phyloP scores from a whole-genome alignment of 2,888 invertebrate species.

The Orgyia antiqua region DNA sequence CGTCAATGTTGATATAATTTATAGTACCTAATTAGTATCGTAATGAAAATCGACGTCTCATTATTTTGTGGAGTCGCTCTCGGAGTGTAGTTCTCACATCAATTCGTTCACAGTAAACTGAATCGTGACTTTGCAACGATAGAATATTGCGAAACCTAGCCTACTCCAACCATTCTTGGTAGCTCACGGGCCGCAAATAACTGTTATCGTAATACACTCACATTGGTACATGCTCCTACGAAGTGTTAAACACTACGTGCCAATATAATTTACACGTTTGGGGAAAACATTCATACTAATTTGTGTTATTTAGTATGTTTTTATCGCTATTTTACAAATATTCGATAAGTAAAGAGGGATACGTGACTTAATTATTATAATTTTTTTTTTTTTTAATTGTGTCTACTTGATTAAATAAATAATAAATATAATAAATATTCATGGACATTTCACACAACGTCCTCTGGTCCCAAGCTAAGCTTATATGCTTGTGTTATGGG shows the following conservation, averaged over 20 bases:
- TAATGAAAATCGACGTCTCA: too few relatives aligned
- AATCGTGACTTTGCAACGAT: slow-evolving; percentile 52
- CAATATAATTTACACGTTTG: slow-evolving; percentile 16
- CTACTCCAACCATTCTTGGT: slow-evolving; percentile 53
- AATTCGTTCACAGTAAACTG: slow-evolving; percentile 23
- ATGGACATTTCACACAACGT: too few relatives aligned
- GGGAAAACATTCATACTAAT: slow-evolving; percentile 14
- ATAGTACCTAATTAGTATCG: too few relatives aligned
- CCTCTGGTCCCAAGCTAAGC: too few relatives aligned
- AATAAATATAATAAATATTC: too few relatives aligned
- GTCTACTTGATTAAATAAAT: too few relatives aligned
- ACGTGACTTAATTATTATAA: too few relatives aligned
- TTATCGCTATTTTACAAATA: slow-evolving; percentile 12
- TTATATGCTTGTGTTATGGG: too few relatives aligned
- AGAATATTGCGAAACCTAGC: slow-evolving; percentile 52
- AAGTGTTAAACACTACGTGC: slow-evolving; percentile 35
- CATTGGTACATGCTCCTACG: slow-evolving; percentile 33
- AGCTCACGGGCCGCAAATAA: slow-evolving; percentile 59
- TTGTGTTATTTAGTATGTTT: slow-evolving; percentile 17
- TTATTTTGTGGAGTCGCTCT: slow-evolving; percentile 15
- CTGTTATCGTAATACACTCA: slow-evolving; percentile 54
- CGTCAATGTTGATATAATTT: too few relatives aligned
- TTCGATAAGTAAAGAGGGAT: too few relatives aligned
- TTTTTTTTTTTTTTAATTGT: too few relatives aligned
- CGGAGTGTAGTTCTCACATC: slow-evolving; percentile 32